Evolutionary conservation across 2,888 invertebrate species (phyloP).

Genomic region (Thecocarcelia acutangulata): DNA sequence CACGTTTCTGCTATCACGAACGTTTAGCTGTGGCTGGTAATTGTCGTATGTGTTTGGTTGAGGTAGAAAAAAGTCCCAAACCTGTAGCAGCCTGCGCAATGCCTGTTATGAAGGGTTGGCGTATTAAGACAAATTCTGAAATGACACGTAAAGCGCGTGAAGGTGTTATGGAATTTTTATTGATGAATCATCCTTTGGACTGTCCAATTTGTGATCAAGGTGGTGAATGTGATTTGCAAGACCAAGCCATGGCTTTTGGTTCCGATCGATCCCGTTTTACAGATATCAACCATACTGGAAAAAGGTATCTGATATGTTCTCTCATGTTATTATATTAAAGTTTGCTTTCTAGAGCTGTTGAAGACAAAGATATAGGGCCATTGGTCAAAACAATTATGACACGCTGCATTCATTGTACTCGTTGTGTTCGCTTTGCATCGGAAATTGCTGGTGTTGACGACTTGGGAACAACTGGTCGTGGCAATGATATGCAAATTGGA

Average conservation of each 20-base stretch:
- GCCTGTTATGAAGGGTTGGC: slow-evolving; percentile 99
- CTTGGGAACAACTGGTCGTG: slow-evolving; percentile 95
- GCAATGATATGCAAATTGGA: slow-evolving; percentile 98
- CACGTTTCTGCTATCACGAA: slow-evolving; percentile 99
- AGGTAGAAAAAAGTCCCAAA: slow-evolving; percentile 98
- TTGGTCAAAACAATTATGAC: slow-evolving; percentile 99
- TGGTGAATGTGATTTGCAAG: slow-evolving; percentile 96
- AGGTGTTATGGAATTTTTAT: slow-evolving; percentile 99
- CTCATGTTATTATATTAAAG: background rate
- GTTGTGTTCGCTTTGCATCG: slow-evolving; percentile 98
- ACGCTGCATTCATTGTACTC: slow-evolving; percentile 98
- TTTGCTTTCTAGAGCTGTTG: slow-evolving; percentile 89
- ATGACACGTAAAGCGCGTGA: slow-evolving; percentile 89
- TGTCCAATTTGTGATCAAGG: slow-evolving; percentile 99
- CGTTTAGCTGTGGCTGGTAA: slow-evolving; percentile 99
- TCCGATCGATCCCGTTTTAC: slow-evolving; percentile 96
- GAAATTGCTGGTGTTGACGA: slow-evolving; percentile 99
- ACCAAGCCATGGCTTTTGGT: slow-evolving; percentile 99
- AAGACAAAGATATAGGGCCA: slow-evolving; percentile 99
- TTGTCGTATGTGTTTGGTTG: slow-evolving; percentile 99
- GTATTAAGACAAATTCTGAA: slow-evolving; percentile 98
- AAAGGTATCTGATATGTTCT: slow-evolving; percentile 84
- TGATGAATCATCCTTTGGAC: slow-evolving; percentile 99
- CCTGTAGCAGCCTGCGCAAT: slow-evolving; percentile 99
- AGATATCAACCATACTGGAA: slow-evolving; percentile 95